A percentile compares a stretch with the other conserved stretches of the same genome.
These are phyloP conservation scores for Mimas tiliae DNA, from an alignment of 2,888 invertebrate species.

Conservation along the genomic window DNA sequence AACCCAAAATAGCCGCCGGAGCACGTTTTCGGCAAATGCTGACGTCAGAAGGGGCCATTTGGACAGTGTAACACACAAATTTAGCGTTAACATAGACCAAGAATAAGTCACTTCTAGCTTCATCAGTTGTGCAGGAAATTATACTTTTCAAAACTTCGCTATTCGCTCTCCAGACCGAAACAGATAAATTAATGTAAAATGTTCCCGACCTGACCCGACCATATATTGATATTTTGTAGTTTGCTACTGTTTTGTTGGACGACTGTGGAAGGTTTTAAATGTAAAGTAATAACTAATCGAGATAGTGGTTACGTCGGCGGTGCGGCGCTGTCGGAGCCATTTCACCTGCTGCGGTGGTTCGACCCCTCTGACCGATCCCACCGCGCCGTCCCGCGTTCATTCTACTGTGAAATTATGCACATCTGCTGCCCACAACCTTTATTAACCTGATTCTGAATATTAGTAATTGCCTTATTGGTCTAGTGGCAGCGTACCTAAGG, in stretches of 20 bases:
- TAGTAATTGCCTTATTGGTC: no score
- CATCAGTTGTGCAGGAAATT: not conserved
- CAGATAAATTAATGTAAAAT: constrained; percentile 7
- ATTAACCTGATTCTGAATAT: not conserved
- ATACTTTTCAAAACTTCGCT: not conserved
- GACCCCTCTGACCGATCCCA: constrained; percentile 71
- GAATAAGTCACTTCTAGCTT: not conserved
- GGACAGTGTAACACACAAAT: constrained; percentile 58
- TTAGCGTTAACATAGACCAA: not conserved
- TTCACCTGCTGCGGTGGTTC: constrained; percentile 73
- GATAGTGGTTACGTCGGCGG: constrained; percentile 33
- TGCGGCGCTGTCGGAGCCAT: constrained; percentile 38
- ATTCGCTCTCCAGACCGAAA: not conserved
- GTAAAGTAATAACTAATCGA: constrained; percentile 18
- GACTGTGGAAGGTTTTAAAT: not conserved
- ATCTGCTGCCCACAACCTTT: constrained; percentile 60
- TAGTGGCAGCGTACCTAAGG: no score
- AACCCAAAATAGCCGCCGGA: constrained; percentile 65
- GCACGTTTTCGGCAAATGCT: constrained; percentile 68
- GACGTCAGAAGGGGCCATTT: constrained; percentile 73
- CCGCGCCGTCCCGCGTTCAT: constrained; percentile 49
- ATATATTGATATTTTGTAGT: not conserved
- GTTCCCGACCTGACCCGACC: constrained; percentile 4
- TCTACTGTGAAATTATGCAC: constrained; percentile 79
- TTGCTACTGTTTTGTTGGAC: constrained; percentile 2